phyloP scores from a whole-genome alignment of 2,888 invertebrate genomes.

The Oscheius sp. region DNA sequence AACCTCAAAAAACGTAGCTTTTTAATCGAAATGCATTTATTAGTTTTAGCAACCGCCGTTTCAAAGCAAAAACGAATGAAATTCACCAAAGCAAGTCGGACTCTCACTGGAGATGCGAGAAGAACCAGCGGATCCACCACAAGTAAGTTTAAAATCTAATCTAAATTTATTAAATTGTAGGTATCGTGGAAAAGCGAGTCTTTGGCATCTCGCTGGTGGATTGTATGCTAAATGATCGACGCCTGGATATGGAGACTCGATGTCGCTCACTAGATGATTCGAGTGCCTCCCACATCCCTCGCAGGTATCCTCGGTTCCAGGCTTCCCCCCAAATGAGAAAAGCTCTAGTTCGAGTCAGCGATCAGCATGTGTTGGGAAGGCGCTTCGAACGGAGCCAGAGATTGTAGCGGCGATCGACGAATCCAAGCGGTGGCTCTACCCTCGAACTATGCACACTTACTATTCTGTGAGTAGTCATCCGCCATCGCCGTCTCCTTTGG shows the following conservation, averaged over 20 bases:
- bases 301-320: background rate
- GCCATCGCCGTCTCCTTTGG: constrained; percentile 40
- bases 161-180: background rate
- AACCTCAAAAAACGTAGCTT: constrained; percentile 18
- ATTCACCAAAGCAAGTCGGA: constrained; percentile 80
- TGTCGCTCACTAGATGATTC: constrained; percentile 51
- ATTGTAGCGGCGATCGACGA: constrained; percentile 39
- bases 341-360: constrained; percentile 15
- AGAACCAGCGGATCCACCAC: constrained; percentile 39
- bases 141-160: background rate
- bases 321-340: background rate
- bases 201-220: constrained; percentile 86
- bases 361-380: constrained; percentile 18
- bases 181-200: constrained; percentile 72
- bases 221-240: constrained; percentile 83
- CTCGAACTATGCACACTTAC: constrained; percentile 41
- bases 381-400: constrained; percentile 49
- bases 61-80: constrained; percentile 59
- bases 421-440: constrained; percentile 48
- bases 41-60: constrained; percentile 2
- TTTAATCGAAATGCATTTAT: background rate
- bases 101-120: constrained; percentile 77
- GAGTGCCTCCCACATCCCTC: constrained; percentile 32
- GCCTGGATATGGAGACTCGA: constrained; percentile 63
- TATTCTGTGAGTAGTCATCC: constrained; percentile 41